phyloP scores from a whole-genome alignment of 2,113 vertebrate species.

The Crocuta crocuta region DNA sequence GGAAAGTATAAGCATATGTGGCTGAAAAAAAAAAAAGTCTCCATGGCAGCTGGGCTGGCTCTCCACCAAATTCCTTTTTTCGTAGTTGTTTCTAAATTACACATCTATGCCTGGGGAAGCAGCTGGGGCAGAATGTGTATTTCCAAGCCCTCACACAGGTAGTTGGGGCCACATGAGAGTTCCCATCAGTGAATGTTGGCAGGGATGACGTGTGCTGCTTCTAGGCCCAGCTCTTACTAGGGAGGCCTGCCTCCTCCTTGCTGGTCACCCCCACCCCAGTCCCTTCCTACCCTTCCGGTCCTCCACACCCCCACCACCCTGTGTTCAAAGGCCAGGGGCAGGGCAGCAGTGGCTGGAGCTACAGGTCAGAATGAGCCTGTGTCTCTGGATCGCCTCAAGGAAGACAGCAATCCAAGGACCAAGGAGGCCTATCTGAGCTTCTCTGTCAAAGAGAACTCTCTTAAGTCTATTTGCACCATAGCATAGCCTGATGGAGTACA shows the following conservation, averaged over 20 bases:
- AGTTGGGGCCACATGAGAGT: too few relatives aligned
- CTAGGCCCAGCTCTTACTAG: background rate
- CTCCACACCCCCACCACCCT: too few relatives aligned
- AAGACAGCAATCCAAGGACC: background rate
- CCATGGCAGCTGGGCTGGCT: background rate
- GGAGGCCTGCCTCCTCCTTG: too few relatives aligned
- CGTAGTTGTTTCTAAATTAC: background rate
- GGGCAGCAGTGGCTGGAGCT: fast-evolving
- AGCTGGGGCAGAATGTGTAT: background rate
- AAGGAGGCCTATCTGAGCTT: background rate
- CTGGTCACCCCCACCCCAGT: too few relatives aligned
- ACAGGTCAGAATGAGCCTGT: fast-evolving
- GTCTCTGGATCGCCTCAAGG: background rate
- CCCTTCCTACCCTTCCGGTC: too few relatives aligned
- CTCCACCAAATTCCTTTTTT: background rate
- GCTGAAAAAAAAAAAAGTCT: background rate
- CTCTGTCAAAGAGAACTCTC: background rate
- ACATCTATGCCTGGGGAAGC: background rate
- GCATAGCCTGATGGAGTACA: fast-evolving
- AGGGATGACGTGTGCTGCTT: fast-evolving
- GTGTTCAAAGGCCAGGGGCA: too few relatives aligned
- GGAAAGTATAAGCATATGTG: background rate
- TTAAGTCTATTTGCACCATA: background rate
- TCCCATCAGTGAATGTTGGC: background rate
- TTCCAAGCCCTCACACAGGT: background rate